These are phyloP conservation scores for Abscondita cerata DNA, from an alignment of 2,888 invertebrate species.

Conservation along the genomic window DNA sequence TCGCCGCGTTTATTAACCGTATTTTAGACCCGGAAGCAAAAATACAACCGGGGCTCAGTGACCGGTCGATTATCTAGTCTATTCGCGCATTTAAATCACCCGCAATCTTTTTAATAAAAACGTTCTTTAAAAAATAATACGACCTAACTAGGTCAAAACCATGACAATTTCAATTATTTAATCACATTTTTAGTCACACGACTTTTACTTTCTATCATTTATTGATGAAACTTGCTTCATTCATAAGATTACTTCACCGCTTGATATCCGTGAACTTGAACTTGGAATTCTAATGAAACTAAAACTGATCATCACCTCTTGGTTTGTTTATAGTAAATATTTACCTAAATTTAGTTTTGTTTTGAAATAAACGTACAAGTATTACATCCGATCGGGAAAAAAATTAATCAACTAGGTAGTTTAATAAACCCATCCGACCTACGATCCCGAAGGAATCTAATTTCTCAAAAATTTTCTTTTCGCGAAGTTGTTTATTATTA, in stretches of 20 bases:
- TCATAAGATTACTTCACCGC: constrained; percentile 51
- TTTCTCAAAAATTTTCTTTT: no score
- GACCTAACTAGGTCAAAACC: no score
- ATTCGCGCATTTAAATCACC: constrained; percentile 43
- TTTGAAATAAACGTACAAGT: no score
- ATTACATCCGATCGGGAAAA: no score
- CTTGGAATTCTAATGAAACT: constrained; percentile 58
- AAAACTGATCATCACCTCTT: constrained; percentile 48
- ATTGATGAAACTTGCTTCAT: constrained; percentile 51
- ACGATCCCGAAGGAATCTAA: no score
- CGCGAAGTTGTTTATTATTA: no score
- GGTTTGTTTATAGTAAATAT: neutral
- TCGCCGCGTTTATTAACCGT: neutral
- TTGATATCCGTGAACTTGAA: constrained; percentile 59
- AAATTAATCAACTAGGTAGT: no score
- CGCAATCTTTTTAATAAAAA: constrained; percentile 7
- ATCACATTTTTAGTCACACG: neutral
- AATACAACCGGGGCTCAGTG: constrained; percentile 24
- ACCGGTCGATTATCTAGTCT: constrained; percentile 39
- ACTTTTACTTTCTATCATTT: constrained; percentile 51
- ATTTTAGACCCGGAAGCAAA: constrained; percentile 38
- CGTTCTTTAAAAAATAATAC: neutral
- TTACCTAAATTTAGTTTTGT: no score
- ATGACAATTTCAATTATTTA: no score
- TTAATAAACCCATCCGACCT: no score